Conservation (phyloP, 2,888 invertebrate species). For the Zygogramma bicolorata region DNA sequence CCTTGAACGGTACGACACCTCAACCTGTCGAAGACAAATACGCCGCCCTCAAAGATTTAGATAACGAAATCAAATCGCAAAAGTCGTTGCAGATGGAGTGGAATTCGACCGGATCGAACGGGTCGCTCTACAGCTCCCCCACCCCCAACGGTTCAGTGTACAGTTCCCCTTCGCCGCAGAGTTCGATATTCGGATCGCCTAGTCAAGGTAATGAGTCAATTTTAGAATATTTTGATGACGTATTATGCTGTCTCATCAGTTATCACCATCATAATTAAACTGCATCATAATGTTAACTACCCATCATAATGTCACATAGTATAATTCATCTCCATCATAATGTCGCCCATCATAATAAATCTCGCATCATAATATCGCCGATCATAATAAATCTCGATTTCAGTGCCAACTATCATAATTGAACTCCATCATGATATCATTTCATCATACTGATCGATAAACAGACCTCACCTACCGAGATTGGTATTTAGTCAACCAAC, state of each 20-base stretch:
- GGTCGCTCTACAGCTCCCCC: conserved; percentile 63
- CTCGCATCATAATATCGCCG: no score
- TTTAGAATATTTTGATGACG: background rate
- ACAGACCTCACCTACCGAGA: no score
- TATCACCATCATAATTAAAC: no score
- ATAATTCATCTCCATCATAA: no score
- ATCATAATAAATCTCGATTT: no score
- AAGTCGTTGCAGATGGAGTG: conserved; percentile 54
- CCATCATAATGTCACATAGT: no score
- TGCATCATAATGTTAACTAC: no score
- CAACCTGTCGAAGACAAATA: conserved; percentile 86
- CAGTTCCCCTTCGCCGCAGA: conserved; percentile 64
- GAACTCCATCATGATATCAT: no score
- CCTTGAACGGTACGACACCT: conserved; percentile 18
- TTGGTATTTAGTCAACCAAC: no score
- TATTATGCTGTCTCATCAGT: background rate
- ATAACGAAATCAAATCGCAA: conserved; percentile 77
- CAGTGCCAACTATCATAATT: no score
- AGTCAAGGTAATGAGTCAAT: conserved; percentile 62
- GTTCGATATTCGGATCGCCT: conserved; percentile 65
- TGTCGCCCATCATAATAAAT: no score
- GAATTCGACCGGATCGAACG: conserved; percentile 62
- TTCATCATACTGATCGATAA: no score
- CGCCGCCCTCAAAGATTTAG: conserved; percentile 94
- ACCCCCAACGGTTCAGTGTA: conserved; percentile 63